Evolutionary conservation across 2,113 vertebrate species (phyloP).

Genomic region (Spheniscus mendiculus): DNA sequence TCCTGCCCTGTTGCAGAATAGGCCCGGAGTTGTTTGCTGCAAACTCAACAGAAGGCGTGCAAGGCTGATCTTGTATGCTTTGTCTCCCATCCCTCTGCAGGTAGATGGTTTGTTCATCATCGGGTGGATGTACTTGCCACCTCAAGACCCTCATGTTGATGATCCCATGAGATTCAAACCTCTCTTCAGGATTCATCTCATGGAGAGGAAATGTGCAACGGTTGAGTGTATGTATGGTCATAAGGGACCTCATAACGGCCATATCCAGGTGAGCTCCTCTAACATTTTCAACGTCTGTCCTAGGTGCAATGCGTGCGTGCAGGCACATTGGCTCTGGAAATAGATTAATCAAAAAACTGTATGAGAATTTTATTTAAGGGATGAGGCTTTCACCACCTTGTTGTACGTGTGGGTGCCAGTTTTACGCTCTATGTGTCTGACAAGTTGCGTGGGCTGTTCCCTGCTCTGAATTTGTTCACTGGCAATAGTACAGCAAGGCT

Average conservation of each 20-base stretch:
- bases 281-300: background rate
- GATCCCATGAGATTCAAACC: conserved; percentile 96
- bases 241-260: conserved; percentile 93
- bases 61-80: background rate
- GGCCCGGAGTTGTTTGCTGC: background rate
- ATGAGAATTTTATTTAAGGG: background rate
- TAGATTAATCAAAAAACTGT: background rate
- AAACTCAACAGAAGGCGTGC: rapidly evolving
- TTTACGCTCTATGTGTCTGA: background rate
- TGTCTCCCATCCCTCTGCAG: conserved; percentile 62
- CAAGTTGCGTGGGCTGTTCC: background rate
- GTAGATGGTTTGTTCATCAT: conserved; percentile 95
- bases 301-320: rapidly evolving
- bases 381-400: background rate
- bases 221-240: conserved; percentile 99
- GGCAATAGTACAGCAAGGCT: background rate
- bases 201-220: conserved; percentile 86
- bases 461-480: background rate
- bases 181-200: conserved; percentile 92
- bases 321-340: background rate
- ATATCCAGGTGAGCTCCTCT: conserved; percentile 86
- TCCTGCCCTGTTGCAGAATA: background rate
- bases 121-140: conserved; percentile 98
- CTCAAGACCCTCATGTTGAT: conserved; percentile 94
- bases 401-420: background rate